Base-by-base conservation (phyloP, 92 coral and sea anemone genomes). In the Palythoa heliodiscus region DNA sequence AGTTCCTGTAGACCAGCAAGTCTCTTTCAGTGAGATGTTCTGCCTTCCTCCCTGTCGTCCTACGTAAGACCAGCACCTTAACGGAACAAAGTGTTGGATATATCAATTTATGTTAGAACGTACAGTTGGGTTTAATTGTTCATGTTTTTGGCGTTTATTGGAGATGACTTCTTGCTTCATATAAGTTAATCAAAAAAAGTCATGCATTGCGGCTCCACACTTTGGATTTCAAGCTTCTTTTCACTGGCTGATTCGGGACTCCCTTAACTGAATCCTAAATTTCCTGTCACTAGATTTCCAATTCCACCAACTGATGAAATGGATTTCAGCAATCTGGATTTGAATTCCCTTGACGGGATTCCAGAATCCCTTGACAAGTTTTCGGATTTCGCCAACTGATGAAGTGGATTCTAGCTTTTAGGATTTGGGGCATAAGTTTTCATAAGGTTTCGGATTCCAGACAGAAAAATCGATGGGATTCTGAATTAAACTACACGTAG, bases 31-130 rank as follows among this genome's bases (percentile, higher is more conserved):
- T 61, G 98, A 96, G 72, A 96, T 87, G 35, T 68, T 87, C 83
- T 94, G 98, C 94, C 70, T 89, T 77, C 98, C 98, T 1, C 98
- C 98, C 43, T 85, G 90, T 20, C 94, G 91, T 17, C 98, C 98
- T 8, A 95, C 98, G 52, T 91, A 92, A 48, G 95, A 92, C 93
- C 91, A 92, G 57, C 95, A 92, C 15, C 95, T 92, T 69, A 14
- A 82, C n/a, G 40, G 17, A 72, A 40, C 16, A 40, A 3, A 16
- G 29, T 67, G 35, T 67, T 1, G 7, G n/a, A 25, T 67, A 29
- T 29, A 29, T 29, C 35, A 29, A 29, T 29, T 29, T 29, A 29
- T 29, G 35, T 29, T 0, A 17, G 25, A 63, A 63, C 5, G 70
- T 63, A 7, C 17, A 63, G 4, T 63, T 63, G 13, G 8, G 35